phyloP scores from a whole-genome alignment of 2,888 invertebrate genomes.

The Augochlorella aurata region DNA sequence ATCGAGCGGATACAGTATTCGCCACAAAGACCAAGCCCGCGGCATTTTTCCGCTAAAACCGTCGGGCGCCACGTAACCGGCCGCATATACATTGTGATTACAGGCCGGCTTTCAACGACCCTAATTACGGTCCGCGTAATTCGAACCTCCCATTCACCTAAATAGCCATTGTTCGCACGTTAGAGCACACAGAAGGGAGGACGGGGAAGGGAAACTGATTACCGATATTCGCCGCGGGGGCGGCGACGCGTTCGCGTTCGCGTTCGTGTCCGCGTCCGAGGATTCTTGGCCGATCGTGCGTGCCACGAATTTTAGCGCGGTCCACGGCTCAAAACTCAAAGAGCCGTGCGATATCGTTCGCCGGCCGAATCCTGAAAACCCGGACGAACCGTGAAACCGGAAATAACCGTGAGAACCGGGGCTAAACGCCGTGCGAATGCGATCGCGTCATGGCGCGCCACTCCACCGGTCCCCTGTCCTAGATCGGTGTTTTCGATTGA shows the following conservation, averaged over 20 bases:
- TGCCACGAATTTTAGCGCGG: constrained; percentile 2
- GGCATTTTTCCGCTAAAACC: constrained; percentile 47
- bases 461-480: neutral
- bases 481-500: constrained; percentile 1
- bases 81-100: constrained; percentile 53
- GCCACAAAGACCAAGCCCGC: constrained; percentile 8
- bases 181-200: constrained; percentile 38
- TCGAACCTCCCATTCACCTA: constrained; percentile 57
- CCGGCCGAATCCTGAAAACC: constrained; percentile 40
- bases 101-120: constrained; percentile 50
- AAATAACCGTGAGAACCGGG: constrained; percentile 31
- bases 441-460: constrained; percentile 14
- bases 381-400: constrained; percentile 38
- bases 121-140: constrained; percentile 63
- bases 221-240: constrained; percentile 39
- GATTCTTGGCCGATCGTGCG: constrained; percentile 27
- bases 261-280: constrained; percentile 2
- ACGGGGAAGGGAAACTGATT: constrained; percentile 52
- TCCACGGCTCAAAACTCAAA: neutral
- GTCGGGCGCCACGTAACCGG: constrained; percentile 25
- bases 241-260: no score
- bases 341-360: constrained; percentile 9
- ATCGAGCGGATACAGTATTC: constrained; percentile 11
- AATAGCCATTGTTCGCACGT: constrained; percentile 50
- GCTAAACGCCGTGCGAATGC: constrained; percentile 44